Conservation (phyloP, 2,888 invertebrate genomes). For the Lathronympha strigana region DNA sequence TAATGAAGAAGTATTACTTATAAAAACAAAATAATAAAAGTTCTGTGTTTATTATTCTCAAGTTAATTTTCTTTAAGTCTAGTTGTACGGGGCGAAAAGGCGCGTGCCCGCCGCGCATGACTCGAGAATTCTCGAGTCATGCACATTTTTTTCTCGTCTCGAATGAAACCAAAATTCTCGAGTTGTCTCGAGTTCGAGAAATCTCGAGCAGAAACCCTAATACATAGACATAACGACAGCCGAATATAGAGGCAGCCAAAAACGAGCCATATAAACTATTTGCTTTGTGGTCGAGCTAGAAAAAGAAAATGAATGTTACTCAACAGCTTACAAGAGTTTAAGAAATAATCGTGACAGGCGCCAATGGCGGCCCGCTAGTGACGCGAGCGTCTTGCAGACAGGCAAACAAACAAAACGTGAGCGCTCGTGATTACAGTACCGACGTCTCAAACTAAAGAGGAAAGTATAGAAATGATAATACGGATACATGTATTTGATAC, state of each 20-base stretch:
- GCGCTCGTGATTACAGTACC: constrained; percentile 60
- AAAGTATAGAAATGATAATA: constrained; percentile 55
- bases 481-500: constrained; percentile 62
- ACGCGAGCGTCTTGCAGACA: constrained; percentile 49
- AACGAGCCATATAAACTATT: constrained; percentile 83
- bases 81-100: no score
- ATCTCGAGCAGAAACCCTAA: no score
- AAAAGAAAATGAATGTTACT: constrained; percentile 76
- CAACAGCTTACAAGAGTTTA: constrained; percentile 58
- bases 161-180: no score
- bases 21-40: no score
- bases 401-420: constrained; percentile 72
- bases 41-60: no score
- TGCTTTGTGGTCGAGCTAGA: constrained; percentile 82
- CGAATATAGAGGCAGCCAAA: constrained; percentile 82
- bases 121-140: no score
- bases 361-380: constrained; percentile 37
- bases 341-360: constrained; percentile 40
- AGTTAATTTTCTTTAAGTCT: no score
- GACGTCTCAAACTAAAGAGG: constrained; percentile 54
- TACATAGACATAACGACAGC: constrained; percentile 83
- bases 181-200: no score
- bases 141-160: no score
- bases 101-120: no score
- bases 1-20: no score